Conservation (phyloP, 2,888 invertebrate genomes). For the Bombyx huttoni region DNA sequence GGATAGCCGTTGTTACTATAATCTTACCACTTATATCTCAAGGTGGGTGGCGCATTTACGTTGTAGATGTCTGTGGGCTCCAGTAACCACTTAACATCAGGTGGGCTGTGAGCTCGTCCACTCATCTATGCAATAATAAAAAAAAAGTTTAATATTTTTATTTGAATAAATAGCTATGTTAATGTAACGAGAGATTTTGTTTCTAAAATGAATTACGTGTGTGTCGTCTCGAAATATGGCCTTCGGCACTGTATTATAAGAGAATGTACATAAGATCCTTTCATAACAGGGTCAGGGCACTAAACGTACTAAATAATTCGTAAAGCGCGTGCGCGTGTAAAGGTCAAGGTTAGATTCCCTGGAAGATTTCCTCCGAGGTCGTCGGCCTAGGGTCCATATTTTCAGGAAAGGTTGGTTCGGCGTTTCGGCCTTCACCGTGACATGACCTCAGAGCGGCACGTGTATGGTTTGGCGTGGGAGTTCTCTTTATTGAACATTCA, state of each 20-base stretch:
- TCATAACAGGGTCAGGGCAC: conserved; percentile 64
- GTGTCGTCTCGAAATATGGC: neutral
- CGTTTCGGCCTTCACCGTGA: conserved; percentile 55
- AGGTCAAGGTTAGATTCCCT: conserved; percentile 66
- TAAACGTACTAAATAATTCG: conserved; percentile 54
- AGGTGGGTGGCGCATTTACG: no score
- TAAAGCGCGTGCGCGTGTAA: conserved; percentile 63
- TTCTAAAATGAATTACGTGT: neutral
- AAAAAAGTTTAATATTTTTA: no score
- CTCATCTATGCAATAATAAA: no score
- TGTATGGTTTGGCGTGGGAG: conserved; percentile 47
- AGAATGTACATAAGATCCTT: conserved; percentile 33
- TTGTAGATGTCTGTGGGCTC: no score
- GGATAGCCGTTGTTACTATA: no score
- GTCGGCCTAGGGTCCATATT: conserved; percentile 49
- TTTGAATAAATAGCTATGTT: no score
- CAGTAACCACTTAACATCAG: no score
- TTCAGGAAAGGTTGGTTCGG: conserved; percentile 54
- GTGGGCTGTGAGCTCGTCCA: no score
- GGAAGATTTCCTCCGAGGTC: conserved; percentile 66
- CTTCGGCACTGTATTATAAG: neutral
- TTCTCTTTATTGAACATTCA: conserved; percentile 16
- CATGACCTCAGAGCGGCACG: conserved; percentile 49
- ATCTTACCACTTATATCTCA: no score
- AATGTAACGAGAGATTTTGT: neutral